Conservation (phyloP, 2,888 invertebrate species). For the Ypsolopha scabrella region DNA sequence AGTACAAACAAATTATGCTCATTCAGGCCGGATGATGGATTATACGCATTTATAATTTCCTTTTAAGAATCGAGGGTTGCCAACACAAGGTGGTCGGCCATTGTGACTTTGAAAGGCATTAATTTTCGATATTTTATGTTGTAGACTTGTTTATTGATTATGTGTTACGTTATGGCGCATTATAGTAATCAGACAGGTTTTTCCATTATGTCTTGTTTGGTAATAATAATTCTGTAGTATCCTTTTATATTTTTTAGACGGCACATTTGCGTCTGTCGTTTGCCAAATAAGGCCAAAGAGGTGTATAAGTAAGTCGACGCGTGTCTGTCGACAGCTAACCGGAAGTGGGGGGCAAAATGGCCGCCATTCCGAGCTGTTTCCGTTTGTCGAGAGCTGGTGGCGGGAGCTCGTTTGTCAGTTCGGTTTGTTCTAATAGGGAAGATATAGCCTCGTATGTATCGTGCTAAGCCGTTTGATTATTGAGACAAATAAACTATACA, state of each 20-base stretch:
- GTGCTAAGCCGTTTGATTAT: too few species aligned
- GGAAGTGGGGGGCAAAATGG: conserved; percentile 6
- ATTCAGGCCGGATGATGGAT: conserved; percentile 32
- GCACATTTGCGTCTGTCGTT: too few species aligned
- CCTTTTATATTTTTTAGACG: too few species aligned
- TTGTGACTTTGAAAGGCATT: conserved; percentile 25
- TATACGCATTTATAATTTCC: conserved; percentile 17
- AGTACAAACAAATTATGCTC: conserved; percentile 35
- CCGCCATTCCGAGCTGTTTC: conserved; percentile 4
- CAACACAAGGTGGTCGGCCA: conserved; percentile 8
- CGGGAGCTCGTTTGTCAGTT: background rate
- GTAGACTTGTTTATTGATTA: conserved; percentile 8
- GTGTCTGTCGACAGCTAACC: background rate
- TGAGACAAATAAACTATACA: too few species aligned
- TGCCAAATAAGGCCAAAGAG: too few species aligned
- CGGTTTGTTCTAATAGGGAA: background rate
- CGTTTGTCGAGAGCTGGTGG: background rate
- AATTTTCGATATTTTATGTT: conserved; percentile 25
- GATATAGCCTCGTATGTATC: too few species aligned
- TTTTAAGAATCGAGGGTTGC: background rate
- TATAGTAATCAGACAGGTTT: too few species aligned
- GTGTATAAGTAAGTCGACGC: too few species aligned
- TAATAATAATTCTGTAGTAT: too few species aligned
- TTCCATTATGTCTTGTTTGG: too few species aligned
- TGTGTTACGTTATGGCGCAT: too few species aligned